Base-by-base conservation (phyloP, 2,113 vertebrate species). In the Dunckerocampus dactyliophorus region DNA sequence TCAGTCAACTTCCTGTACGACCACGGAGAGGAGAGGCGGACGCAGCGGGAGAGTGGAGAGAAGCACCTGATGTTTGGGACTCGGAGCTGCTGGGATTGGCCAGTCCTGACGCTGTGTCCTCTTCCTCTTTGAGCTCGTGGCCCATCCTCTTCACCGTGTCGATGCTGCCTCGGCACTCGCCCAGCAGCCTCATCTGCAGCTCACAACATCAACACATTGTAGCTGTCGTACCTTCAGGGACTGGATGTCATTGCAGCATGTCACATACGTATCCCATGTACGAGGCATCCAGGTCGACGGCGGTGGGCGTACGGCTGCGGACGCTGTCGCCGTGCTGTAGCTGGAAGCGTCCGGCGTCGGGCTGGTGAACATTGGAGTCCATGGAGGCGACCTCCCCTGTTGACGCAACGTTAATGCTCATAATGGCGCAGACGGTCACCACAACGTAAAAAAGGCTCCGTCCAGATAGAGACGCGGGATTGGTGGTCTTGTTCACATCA, bases 231-330 rank as follows among this genome's bases (percentile, higher is more conserved):
- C 39, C 31, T 34, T 8, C 31, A 34, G 13, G 13, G 13, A 4
- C 10, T 43, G 13, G 13, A 14, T 3, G 39, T 14, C 2, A 43
- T 12, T 14, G 39, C 39, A 14, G 2, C 2, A 42, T 14, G 39
- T 42, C 39, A 97, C 96, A 83, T 88, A 99, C 97, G 17, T 99
- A 99, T 84, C 97, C 97, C 87, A 87, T 93, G 72, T 99, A 99
- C n/a, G 89, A 94, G 60, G 92, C 86, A 64, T 98, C 95, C 48
- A 92, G 73, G 21, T 98, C 95, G 0, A 94, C 87, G 54, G 94
- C 91, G 0, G 93, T 93, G 54, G 94, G 94, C 2, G 94, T 95
- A 62, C 90, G 94, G 83, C 94, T 95, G 42, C 93, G 92, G 66
- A 93, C 85, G 77, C 92, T 92, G 69, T 96, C 94, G 0, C 87